Conservation (phyloP, 2,113 vertebrate species). For the Pithys albifrons region DNA sequence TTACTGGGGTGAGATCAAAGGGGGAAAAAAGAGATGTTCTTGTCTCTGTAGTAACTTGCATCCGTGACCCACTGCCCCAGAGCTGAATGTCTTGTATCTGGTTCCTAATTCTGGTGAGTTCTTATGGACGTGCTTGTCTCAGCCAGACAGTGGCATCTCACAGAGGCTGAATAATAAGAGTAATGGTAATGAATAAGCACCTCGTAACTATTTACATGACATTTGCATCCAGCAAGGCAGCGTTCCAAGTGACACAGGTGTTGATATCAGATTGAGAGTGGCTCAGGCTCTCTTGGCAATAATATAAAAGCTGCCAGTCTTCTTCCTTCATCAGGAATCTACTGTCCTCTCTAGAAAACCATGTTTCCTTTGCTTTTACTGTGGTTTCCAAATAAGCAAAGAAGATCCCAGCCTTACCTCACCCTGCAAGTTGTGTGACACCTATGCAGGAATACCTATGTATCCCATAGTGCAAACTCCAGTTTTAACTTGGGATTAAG, state of each 20-base stretch:
- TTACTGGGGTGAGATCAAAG: not conserved
- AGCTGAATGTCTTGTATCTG: not conserved
- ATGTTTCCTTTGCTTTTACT: not conserved
- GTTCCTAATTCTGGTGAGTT: not conserved
- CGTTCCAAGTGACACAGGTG: constrained; percentile 68
- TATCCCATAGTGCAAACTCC: not conserved
- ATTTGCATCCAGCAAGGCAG: constrained; percentile 45
- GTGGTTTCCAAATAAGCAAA: not conserved
- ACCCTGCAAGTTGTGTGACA: not conserved
- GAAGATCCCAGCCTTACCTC: not conserved
- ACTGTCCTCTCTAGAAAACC: not conserved
- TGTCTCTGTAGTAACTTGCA: not conserved
- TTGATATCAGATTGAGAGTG: constrained; percentile 3
- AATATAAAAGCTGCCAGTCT: constrained; percentile 38
- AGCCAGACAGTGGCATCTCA: not conserved
- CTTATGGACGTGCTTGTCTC: not conserved
- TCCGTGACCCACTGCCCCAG: not conserved
- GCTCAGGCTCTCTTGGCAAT: constrained; percentile 49
- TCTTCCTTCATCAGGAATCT: constrained; percentile 1
- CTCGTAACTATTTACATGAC: not conserved
- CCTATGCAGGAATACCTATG: not conserved
- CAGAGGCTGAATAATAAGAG: not conserved
- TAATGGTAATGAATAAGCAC: constrained; percentile 1
- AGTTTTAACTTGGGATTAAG: not conserved
- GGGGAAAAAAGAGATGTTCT: not conserved